Conservation (phyloP, 2,113 vertebrate genomes). For the Rana temporaria region DNA sequence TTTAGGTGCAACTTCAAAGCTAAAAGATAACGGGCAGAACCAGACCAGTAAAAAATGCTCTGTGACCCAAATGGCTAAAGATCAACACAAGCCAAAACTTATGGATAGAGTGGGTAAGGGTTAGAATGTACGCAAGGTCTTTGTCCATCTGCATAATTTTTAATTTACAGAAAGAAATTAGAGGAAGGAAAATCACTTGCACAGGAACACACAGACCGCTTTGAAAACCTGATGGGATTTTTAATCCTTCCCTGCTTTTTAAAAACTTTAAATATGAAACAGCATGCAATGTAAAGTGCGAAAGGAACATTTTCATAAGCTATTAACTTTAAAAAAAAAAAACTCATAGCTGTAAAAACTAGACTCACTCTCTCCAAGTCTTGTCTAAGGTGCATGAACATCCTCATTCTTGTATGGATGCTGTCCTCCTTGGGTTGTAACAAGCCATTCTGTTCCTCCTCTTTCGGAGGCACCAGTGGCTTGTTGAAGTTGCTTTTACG, state of each 20-base stretch:
- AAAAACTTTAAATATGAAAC: not conserved
- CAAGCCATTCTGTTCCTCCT: constrained; percentile 89
- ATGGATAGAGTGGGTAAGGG: no score
- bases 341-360: no score
- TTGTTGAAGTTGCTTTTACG: constrained; percentile 93
- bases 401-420: constrained; percentile 96
- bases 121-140: no score
- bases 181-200: not conserved
- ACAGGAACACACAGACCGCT: not conserved
- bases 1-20: no score
- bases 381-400: constrained; percentile 98
- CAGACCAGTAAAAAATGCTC: no score
- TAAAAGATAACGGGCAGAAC: no score
- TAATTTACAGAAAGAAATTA: no score
- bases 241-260: not conserved
- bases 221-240: not conserved
- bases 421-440: constrained; percentile 92
- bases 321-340: not conserved
- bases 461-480: constrained; percentile 91
- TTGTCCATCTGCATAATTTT: no score
- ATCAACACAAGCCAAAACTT: no score
- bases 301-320: no score
- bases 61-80: no score
- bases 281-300: not conserved
- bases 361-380: constrained; percentile 93